Conservation (phyloP, 2,797 vertebrate genomes). For the Leuciscus waleckii region DNA sequence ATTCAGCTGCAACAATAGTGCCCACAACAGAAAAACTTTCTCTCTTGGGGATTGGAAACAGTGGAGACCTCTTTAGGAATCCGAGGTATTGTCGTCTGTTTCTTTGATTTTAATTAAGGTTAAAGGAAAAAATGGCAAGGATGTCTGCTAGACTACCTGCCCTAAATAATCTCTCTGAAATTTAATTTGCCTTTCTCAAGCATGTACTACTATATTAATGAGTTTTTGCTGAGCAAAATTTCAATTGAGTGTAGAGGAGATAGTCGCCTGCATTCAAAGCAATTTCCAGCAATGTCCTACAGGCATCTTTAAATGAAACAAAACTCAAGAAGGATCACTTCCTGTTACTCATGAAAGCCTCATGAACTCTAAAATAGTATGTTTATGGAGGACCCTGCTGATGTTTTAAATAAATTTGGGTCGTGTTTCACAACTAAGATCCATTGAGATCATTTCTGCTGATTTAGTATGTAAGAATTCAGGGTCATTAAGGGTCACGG, state of each 20-base stretch:
- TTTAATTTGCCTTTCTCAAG: slow-evolving; percentile 57
- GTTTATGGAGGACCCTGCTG: not conserved
- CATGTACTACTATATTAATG: slow-evolving; percentile 52
- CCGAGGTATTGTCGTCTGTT: slow-evolving; percentile 29
- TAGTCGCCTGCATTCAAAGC: slow-evolving; percentile 39
- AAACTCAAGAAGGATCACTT: not conserved
- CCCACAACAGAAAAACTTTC: not conserved
- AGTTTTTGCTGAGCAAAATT: slow-evolving; percentile 53
- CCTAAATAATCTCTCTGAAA: slow-evolving; percentile 50
- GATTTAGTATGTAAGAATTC: not conserved
- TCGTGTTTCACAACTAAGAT: not conserved
- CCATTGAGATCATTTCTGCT: not conserved
- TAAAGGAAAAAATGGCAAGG: slow-evolving; percentile 50
- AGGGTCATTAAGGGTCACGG: not conserved
- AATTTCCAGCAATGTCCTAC: slow-evolving; percentile 12
- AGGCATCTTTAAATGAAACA: slow-evolving; percentile 17
- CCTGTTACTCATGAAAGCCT: not conserved
- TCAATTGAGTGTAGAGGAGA: slow-evolving; percentile 35
- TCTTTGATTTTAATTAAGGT: slow-evolving; percentile 60
- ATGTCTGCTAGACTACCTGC: slow-evolving; percentile 42
- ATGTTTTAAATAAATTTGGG: not conserved
- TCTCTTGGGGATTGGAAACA: slow-evolving; percentile 8
- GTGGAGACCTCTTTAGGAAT: slow-evolving; percentile 15
- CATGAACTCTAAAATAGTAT: slow-evolving; percentile 17
- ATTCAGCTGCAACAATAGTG: not conserved